These are phyloP conservation scores for Dysidea cf. avara DNA, from an alignment of 37 sponge, comb jelly and placozoan genomes.

Conservation along the genomic window DNA sequence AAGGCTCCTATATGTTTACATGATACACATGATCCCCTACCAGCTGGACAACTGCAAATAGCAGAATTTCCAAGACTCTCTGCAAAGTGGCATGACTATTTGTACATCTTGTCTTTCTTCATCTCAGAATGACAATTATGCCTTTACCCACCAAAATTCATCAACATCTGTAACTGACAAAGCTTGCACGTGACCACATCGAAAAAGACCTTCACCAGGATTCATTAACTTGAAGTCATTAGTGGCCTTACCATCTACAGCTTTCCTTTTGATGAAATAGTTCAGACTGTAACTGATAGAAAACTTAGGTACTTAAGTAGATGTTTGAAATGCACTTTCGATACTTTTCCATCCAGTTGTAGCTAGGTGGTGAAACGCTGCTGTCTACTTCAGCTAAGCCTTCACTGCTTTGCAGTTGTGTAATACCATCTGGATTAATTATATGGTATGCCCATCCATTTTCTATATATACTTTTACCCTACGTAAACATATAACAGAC, in stretches of 20 bases:
- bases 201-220: conserved; percentile 8
- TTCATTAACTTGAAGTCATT: conserved; percentile 6
- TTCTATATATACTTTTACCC: too few species aligned
- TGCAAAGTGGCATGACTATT: not conserved
- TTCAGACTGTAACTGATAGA: conserved; percentile 9
- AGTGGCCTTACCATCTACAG: conserved; percentile 25
- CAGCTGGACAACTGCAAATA: conserved; percentile 37
- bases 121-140: conserved; percentile 10
- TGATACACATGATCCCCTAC: not conserved
- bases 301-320: not conserved
- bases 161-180: too few species aligned
- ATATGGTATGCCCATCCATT: too few species aligned
- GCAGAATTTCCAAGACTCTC: conserved; percentile 12
- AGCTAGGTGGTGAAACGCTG: too few species aligned
- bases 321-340: conserved; percentile 5
- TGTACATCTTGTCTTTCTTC: conserved; percentile 25
- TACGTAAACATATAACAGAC: too few species aligned
- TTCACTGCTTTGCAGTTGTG: too few species aligned
- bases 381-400: too few species aligned
- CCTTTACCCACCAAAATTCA: too few species aligned
- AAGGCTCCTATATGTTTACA: conserved; percentile 24
- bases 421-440: too few species aligned
- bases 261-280: conserved; percentile 32
- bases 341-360: conserved; percentile 11
- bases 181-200: conserved; percentile 32